Evolutionary conservation across 2,888 invertebrate species (phyloP).

Genomic region (Scelioninae gen. 1): DNA sequence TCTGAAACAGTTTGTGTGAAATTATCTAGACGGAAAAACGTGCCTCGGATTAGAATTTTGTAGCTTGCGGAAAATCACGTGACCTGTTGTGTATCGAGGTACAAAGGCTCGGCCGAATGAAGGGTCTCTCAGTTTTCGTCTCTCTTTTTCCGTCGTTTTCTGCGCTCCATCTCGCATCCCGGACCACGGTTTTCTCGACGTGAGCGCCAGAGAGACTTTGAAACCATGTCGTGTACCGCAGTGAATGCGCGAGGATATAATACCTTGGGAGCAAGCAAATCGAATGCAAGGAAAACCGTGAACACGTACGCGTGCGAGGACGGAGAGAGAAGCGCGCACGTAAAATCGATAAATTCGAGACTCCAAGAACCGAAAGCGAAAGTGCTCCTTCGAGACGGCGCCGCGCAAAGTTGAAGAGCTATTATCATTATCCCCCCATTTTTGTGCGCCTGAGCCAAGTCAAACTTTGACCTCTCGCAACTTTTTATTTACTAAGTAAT

Average conservation of each 20-base stretch:
- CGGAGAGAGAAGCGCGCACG: constrained; percentile 43
- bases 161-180: background rate
- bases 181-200: background rate
- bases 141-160: constrained; percentile 29
- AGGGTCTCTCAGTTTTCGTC: constrained; percentile 39
- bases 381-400: constrained; percentile 66
- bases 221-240: constrained; percentile 54
- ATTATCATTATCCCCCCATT: constrained; percentile 61
- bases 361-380: constrained; percentile 57
- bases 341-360: constrained; percentile 69
- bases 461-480: constrained; percentile 29
- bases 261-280: constrained; percentile 56
- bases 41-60: constrained; percentile 31
- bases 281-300: constrained; percentile 55
- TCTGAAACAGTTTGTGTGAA: constrained; percentile 24
- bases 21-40: constrained; percentile 29
- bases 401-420: constrained; percentile 61
- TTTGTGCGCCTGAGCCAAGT: constrained; percentile 39
- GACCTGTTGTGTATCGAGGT: constrained; percentile 28
- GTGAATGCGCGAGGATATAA: constrained; percentile 46
- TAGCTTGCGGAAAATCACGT: constrained; percentile 43
- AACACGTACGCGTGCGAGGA: constrained; percentile 57
- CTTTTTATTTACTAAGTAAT: constrained; percentile 57
- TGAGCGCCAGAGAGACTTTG: constrained; percentile 11
- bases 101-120: constrained; percentile 37